Evolutionary conservation across 2,113 vertebrate genomes (phyloP).

Genomic region (Spheniscus mendiculus): DNA sequence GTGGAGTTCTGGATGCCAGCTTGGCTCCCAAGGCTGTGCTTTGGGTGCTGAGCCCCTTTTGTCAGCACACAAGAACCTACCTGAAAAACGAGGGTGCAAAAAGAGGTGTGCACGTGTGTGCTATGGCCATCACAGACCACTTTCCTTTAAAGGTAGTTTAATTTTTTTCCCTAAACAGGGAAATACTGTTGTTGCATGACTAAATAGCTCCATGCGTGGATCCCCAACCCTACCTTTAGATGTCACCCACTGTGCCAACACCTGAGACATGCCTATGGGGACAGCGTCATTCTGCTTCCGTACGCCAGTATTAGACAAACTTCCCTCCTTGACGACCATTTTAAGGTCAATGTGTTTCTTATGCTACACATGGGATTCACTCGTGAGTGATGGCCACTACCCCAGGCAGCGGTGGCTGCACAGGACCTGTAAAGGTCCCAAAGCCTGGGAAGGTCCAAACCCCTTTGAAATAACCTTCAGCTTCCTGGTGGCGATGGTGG

Average conservation of each 20-base stretch:
- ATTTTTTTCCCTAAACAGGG: background rate
- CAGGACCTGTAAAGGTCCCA: background rate
- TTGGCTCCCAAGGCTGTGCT: background rate
- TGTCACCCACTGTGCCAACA: background rate
- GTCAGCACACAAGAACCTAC: background rate
- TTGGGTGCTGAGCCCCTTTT: background rate
- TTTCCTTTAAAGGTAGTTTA: background rate
- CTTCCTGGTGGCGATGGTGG: background rate
- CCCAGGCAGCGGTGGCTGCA: background rate
- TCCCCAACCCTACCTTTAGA: background rate
- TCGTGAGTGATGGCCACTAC: fast-evolving
- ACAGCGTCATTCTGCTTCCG: background rate
- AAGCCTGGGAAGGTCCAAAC: background rate
- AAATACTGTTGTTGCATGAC: background rate
- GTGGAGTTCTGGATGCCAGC: background rate
- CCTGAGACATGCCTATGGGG: background rate
- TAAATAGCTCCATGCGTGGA: background rate
- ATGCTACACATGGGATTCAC: background rate
- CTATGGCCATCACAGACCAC: background rate
- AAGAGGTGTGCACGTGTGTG: fast-evolving
- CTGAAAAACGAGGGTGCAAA: background rate
- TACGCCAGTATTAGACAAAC: background rate
- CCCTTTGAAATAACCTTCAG: background rate
- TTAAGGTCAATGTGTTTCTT: background rate
- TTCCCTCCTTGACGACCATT: background rate